A percentile compares a stretch with the other conserved stretches of the same genome.
These are phyloP conservation scores for Stenolophus ochropezus DNA, from an alignment of 2,888 invertebrate species.

Conservation along the genomic window DNA sequence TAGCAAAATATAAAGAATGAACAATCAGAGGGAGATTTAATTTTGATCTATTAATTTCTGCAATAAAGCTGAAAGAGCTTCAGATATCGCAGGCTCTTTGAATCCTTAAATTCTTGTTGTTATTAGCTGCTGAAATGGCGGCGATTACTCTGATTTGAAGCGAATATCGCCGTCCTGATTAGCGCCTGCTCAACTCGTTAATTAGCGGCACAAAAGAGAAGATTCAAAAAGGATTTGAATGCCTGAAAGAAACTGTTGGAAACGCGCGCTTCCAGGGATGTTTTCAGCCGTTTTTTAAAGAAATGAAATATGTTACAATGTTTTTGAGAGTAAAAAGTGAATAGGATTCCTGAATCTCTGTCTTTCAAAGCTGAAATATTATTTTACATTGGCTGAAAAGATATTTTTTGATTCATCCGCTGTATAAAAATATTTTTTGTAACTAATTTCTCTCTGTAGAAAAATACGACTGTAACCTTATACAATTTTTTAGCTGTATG, in stretches of 20 bases:
- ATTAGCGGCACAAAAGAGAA: constrained; percentile 20
- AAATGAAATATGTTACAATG: neutral
- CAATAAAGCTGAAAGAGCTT: too few species aligned
- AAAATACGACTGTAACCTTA: too few species aligned
- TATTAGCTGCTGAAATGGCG: neutral
- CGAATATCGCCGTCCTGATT: constrained; percentile 1
- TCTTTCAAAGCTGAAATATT: neutral
- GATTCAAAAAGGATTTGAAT: constrained; percentile 17
- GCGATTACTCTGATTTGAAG: constrained; percentile 34
- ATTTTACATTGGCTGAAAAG: too few species aligned
- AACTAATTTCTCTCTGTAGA: too few species aligned
- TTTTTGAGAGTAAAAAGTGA: neutral
- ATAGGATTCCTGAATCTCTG: neutral
- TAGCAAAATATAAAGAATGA: too few species aligned
- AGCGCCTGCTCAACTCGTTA: constrained; percentile 19
- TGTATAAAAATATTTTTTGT: too few species aligned
- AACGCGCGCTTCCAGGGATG: neutral
- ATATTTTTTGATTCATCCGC: too few species aligned
- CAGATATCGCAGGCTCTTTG: too few species aligned
- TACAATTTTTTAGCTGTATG: too few species aligned
- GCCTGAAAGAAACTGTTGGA: constrained; percentile 1
- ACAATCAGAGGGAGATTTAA: too few species aligned
- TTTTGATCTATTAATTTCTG: too few species aligned
- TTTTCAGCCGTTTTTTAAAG: neutral
- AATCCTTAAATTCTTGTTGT: neutral